phyloP scores from a whole-genome alignment of 2,113 vertebrate species.

The Nyctereutes procyonoides region DNA sequence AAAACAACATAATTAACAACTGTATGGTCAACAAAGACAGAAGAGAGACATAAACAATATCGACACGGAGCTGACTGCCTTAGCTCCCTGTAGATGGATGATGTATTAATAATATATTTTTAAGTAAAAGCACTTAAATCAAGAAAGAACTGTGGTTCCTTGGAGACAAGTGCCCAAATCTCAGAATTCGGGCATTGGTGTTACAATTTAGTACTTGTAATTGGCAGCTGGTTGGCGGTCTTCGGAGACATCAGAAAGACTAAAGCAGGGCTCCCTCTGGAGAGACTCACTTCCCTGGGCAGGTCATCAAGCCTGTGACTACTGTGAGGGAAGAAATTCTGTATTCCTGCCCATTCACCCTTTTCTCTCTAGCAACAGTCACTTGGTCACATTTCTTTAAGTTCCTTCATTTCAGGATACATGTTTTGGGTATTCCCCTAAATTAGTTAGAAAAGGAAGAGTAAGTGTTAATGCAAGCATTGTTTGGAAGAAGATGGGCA shows the following conservation, averaged over 20 bases:
- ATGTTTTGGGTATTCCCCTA: neutral
- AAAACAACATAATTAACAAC: slow-evolving; percentile 79
- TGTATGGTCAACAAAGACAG: slow-evolving; percentile 68
- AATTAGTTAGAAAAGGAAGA: neutral
- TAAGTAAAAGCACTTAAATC: slow-evolving; percentile 80
- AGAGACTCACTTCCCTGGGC: neutral
- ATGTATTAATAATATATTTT: slow-evolving; percentile 81
- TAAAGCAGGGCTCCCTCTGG: neutral
- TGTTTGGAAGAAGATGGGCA: slow-evolving; percentile 38
- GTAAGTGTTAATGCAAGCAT: neutral
- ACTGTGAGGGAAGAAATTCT: neutral
- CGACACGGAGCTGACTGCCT: slow-evolving; percentile 43
- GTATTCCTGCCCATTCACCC: neutral
- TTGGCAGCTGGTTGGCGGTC: neutral
- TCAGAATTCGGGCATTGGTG: slow-evolving; percentile 48
- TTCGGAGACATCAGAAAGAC: neutral
- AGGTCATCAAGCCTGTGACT: neutral
- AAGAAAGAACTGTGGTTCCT: slow-evolving; percentile 45
- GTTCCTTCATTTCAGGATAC: neutral
- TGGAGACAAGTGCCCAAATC: slow-evolving; percentile 63
- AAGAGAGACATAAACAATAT: slow-evolving; percentile 67
- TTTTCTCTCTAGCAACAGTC: neutral
- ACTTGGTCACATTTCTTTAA: neutral
- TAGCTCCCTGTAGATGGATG: slow-evolving; percentile 71
- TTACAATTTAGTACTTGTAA: slow-evolving; percentile 49